phyloP scores from a whole-genome alignment of 2,888 invertebrate genomes.

The Scaeva pyrastri region DNA sequence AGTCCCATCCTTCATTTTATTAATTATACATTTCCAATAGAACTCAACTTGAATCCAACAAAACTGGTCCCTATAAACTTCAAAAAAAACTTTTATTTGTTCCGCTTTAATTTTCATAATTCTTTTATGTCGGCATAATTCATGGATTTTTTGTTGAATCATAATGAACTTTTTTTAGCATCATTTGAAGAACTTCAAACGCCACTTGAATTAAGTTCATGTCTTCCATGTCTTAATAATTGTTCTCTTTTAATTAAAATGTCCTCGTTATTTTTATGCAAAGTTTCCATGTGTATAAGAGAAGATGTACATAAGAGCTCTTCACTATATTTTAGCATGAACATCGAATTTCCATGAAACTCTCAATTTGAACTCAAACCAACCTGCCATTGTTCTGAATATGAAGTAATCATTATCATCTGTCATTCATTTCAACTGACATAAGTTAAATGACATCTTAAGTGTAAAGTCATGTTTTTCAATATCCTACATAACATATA shows the following conservation, averaged over 20 bases:
- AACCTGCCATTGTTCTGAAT: background rate
- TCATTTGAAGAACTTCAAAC: no score
- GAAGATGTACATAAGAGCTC: background rate
- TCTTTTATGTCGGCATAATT: no score
- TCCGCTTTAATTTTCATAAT: no score
- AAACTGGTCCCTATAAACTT: no score
- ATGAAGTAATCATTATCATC: background rate
- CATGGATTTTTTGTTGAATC: no score
- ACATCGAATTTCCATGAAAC: background rate
- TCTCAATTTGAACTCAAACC: background rate
- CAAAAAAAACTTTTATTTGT: no score
- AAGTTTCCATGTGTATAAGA: background rate
- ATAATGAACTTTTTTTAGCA: no score
- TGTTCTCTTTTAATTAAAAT: conserved; percentile 4
- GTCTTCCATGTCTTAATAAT: background rate
- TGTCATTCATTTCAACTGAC: background rate
- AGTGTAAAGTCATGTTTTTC: conserved; percentile 17
- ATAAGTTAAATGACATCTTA: conserved; percentile 23
- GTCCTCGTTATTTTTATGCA: conserved; percentile 19
- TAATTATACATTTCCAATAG: no score
- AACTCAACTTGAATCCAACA: no score
- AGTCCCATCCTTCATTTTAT: no score
- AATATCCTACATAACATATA: background rate
- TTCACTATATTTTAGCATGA: background rate
- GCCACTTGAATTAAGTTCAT: background rate